Evolutionary conservation across 2,113 vertebrate genomes (phyloP).

Genomic region (Pandion haliaetus): DNA sequence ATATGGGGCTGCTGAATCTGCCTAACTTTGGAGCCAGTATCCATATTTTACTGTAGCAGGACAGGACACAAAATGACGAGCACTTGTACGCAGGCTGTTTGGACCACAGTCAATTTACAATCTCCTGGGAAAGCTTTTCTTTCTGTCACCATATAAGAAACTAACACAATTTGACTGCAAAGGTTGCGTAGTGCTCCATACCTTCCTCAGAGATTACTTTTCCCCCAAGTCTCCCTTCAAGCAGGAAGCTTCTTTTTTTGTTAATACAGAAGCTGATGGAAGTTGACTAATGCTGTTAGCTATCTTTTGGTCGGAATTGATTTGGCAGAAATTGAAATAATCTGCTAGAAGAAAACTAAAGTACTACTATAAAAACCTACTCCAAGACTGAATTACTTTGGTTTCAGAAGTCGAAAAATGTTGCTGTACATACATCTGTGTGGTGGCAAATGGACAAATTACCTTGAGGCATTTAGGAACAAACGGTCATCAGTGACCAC

Average conservation of each 20-base stretch:
- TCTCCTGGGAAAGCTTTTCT: background rate
- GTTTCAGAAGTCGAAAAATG: background rate
- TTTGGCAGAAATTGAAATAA: constrained; percentile 27
- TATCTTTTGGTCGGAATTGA: background rate
- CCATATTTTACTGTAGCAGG: background rate
- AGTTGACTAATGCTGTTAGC: background rate
- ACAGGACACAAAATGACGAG: background rate
- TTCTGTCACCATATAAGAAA: background rate
- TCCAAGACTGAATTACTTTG: background rate
- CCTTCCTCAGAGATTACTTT: background rate
- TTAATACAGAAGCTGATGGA: background rate
- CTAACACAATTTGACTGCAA: background rate
- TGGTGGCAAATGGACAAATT: background rate
- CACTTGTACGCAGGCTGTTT: background rate
- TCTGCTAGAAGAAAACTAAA: background rate
- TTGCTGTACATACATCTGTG: background rate
- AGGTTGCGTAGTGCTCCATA: background rate
- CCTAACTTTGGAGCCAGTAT: background rate
- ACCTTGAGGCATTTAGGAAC: background rate
- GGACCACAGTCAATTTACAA: background rate
- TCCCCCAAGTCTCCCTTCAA: background rate
- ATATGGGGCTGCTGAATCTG: background rate
- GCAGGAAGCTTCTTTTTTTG: background rate
- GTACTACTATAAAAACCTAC: background rate
- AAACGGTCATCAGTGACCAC: background rate